Evolutionary conservation across 2,888 invertebrate genomes (phyloP).

Genomic region (Orthonychiurus folsomi): DNA sequence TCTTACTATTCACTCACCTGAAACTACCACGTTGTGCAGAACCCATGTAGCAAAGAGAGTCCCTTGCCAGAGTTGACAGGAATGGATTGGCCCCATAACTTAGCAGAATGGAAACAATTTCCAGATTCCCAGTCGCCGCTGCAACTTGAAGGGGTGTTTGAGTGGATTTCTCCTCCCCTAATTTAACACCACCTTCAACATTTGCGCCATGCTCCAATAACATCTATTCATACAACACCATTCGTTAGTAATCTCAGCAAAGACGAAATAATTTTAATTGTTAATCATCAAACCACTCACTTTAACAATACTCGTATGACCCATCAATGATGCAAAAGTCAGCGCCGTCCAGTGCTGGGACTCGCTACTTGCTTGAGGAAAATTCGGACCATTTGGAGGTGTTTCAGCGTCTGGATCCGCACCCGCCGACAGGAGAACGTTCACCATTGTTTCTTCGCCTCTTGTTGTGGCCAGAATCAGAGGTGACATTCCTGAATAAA

Average conservation of each 20-base stretch:
- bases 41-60: conserved; percentile 74
- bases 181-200: conserved; percentile 74
- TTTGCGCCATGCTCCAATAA: conserved; percentile 70
- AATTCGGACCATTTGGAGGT: conserved; percentile 48
- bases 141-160: conserved; percentile 82
- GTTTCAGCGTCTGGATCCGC: conserved; percentile 76
- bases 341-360: conserved; percentile 79
- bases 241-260: background rate
- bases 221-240: conserved; percentile 47
- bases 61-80: conserved; percentile 70
- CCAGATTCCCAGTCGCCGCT: conserved; percentile 68
- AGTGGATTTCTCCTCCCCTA: conserved; percentile 75
- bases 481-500: conserved; percentile 48
- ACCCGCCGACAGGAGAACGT: conserved; percentile 64
- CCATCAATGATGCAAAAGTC: conserved; percentile 62
- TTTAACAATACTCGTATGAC: conserved; percentile 42
- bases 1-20: conserved; percentile 46
- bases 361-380: conserved; percentile 50
- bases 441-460: conserved; percentile 67
- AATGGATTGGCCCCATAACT: conserved; percentile 82
- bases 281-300: conserved; percentile 47
- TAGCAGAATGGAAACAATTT: conserved; percentile 67
- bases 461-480: conserved; percentile 73
- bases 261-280: no score
- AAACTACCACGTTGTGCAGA: conserved; percentile 79